Conservation (phyloP, 2,113 vertebrate genomes). For the Pseudorasbora parva region DNA sequence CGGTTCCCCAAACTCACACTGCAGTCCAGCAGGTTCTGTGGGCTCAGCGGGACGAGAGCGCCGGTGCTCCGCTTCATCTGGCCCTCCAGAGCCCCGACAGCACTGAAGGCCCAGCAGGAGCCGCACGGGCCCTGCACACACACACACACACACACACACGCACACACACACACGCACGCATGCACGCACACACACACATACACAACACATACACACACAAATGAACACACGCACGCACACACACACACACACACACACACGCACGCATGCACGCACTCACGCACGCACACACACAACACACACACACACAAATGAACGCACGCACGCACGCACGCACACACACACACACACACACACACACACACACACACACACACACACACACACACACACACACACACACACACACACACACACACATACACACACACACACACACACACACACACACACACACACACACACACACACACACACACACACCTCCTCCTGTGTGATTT, state of each 20-base stretch:
- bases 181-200: too few relatives aligned
- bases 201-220: too few relatives aligned
- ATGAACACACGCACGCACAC: too few relatives aligned
- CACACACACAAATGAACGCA: too few relatives aligned
- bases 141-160: not conserved
- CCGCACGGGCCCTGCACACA: constrained; percentile 79
- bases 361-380: constrained; percentile 48
- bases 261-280: constrained; percentile 47
- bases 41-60: constrained; percentile 80
- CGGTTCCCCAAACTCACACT: constrained; percentile 74
- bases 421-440: constrained; percentile 65
- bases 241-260: constrained; percentile 52
- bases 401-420: not conserved
- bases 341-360: constrained; percentile 49
- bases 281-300: constrained; percentile 65
- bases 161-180: constrained; percentile 64
- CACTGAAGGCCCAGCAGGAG: constrained; percentile 90
- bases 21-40: constrained; percentile 91
- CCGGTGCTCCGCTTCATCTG: constrained; percentile 82
- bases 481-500: too few relatives aligned
- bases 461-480: constrained; percentile 47
- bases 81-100: constrained; percentile 84
- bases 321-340: too few relatives aligned
- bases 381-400: not conserved
- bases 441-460: too few relatives aligned